A percentile compares a stretch with the other conserved stretches of the same genome.
Conservation (phyloP, 2,113 vertebrate species). For the Caracal caracal region DNA sequence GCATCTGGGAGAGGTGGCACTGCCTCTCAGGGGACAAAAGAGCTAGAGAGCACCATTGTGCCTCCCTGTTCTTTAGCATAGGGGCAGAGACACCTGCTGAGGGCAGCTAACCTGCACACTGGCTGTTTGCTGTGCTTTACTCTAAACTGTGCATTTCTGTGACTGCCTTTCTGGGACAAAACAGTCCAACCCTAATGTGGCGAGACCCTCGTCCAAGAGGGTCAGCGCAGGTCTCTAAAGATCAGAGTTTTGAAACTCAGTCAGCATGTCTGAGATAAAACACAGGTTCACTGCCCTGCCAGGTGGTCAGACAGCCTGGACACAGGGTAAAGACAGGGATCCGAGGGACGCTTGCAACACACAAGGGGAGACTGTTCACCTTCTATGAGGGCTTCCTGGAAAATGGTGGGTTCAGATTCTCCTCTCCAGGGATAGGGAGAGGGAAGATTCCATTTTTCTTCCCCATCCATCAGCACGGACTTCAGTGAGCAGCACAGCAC, state of each 20-base stretch:
- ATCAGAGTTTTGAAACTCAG: background rate
- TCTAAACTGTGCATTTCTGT: background rate
- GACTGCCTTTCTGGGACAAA: background rate
- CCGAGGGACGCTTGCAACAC: background rate
- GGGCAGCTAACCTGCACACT: background rate
- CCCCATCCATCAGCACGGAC: background rate
- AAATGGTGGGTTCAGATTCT: background rate
- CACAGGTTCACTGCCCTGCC: background rate
- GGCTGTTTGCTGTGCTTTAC: background rate
- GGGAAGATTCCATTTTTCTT: background rate
- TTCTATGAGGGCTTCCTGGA: background rate
- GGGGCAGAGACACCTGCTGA: background rate
- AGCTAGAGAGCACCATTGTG: background rate
- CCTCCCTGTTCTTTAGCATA: background rate
- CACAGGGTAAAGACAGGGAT: background rate
- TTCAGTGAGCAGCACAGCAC: background rate
- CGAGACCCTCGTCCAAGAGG: background rate
- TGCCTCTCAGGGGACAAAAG: background rate
- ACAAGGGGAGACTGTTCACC: background rate
- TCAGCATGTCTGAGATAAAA: background rate
- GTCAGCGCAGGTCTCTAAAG: background rate
- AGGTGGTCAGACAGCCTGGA: background rate
- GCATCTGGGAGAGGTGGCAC: background rate
- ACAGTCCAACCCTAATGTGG: background rate
- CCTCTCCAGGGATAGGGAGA: background rate